Evolutionary conservation across 1,140 invertebrate genomes (phyloP).

Genomic region (Philotrypesis tridentata): DNA sequence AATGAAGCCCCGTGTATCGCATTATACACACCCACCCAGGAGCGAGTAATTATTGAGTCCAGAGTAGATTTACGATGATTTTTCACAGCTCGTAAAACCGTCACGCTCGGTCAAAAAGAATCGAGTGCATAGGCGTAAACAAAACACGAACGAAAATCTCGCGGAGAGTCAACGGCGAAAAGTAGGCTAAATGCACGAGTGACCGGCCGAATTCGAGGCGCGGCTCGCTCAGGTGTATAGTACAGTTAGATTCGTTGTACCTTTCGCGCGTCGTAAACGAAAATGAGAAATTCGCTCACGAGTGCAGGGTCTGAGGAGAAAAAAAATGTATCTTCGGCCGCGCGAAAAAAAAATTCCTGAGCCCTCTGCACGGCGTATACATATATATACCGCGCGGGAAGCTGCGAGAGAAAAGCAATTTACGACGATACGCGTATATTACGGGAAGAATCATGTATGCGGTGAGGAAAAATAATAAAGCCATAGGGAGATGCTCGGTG

Average conservation of each 20-base stretch:
- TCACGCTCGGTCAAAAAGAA: conserved; percentile 16
- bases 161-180: neutral
- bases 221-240: neutral
- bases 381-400: neutral
- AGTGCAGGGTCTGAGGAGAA: neutral
- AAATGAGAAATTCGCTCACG: neutral
- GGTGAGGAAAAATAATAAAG: neutral
- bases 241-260: neutral
- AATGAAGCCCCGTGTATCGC: neutral
- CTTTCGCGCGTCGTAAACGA: neutral
- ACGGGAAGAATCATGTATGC: too few relatives aligned
- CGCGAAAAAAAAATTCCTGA: neutral
- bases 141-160: neutral
- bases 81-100: conserved; percentile 32
- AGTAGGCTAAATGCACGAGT: neutral
- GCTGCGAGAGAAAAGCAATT: neutral
- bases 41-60: neutral
- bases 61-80: conserved; percentile 25
- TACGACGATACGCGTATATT: neutral
- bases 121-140: neutral
- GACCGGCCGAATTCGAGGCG: neutral
- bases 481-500: neutral
- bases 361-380: too few relatives aligned
- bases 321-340: neutral
- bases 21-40: neutral